Base-by-base conservation (phyloP, 2,888 invertebrate genomes). In the Pasiphila rectangulata region DNA sequence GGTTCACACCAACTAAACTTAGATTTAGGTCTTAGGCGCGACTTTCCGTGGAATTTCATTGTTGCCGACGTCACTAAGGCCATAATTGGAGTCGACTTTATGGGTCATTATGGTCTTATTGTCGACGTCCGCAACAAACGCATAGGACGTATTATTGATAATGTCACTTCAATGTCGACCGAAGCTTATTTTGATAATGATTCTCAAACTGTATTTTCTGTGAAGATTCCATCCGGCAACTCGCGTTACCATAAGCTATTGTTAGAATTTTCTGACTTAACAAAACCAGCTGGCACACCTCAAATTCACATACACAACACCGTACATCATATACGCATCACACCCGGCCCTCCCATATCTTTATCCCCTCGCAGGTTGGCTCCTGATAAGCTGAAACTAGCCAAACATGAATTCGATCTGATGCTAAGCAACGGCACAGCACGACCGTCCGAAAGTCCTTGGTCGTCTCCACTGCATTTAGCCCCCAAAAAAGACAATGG, bases 381-480 rank as follows among this genome's bases (percentile, higher is more conserved):
- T 3, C 71, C 70, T 0, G 64, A 68, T 9, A 55, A 56, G 17
- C 39, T 68, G 0, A 54, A 56, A 17, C 61, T 64, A 1, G 70
- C 72, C 0, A 57, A 63, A 21, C 7, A 41, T 1, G 68, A 73
- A 16, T 72, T 75, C 25, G 50, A 69, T 1, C 45, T 21, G 0
- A 69, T 72, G 68, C 17, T 66, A 17, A 13, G 13, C 0, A 46
- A 19, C 34, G 63, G n/a, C n/a, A n/a, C n/a, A n/a, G n/a, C n/a
- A n/a, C n/a, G n/a, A n/a, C n/a, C n/a, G n/a, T n/a, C n/a, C 1
- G 47, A 51, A 7, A 37, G 62, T 20, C 56, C 63, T 1, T 76
- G 72, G 74, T 51, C 72, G 0, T 64, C 63, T 3, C 67, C 70
- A 2, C 52, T 76, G 0, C 73, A 74, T 45, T 40, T 74, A 35